Percentiles rank a stretch among this genome's conserved stretches.
Conservation (phyloP, 2,888 invertebrate species). For the Temnothorax unifasciatus region DNA sequence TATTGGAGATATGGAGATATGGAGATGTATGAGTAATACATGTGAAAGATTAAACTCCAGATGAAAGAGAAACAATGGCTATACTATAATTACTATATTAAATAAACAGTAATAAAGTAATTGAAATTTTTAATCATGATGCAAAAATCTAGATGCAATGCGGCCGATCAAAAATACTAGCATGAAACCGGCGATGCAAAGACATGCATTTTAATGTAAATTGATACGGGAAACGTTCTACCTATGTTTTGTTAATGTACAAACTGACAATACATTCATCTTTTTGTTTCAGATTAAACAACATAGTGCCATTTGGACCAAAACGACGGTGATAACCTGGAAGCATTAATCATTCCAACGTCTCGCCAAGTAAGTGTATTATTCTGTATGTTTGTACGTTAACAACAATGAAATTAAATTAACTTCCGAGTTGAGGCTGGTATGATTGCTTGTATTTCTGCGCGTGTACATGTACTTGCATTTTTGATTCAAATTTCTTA, state of each 20-base stretch:
- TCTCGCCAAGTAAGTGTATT: constrained; percentile 17
- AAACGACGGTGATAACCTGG: constrained; percentile 10
- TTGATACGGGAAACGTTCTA: neutral
- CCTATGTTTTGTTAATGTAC: neutral
- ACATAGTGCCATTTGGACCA: constrained; percentile 5
- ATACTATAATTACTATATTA: neutral
- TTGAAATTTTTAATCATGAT: neutral
- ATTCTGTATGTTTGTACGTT: neutral
- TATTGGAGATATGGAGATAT: neutral
- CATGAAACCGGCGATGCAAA: neutral
- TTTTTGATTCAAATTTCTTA: constrained; percentile 23
- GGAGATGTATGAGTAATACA: neutral
- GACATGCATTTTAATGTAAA: neutral
- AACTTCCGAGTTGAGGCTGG: neutral
- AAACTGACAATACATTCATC: constrained; percentile 4
- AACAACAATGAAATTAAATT: constrained; percentile 26
- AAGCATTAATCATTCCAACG: constrained; percentile 29
- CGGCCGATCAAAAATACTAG: neutral
- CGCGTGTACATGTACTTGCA: neutral
- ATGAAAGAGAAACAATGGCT: neutral
- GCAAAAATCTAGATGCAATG: neutral
- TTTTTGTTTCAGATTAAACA: constrained; percentile 39
- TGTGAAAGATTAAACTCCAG: neutral
- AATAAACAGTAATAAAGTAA: neutral
- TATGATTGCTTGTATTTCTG: neutral